Evolutionary conservation across 2,888 invertebrate species (phyloP), one percentile per base, ranked within the genome.

Genomic region (Caenorhabditis sp.): DNA sequence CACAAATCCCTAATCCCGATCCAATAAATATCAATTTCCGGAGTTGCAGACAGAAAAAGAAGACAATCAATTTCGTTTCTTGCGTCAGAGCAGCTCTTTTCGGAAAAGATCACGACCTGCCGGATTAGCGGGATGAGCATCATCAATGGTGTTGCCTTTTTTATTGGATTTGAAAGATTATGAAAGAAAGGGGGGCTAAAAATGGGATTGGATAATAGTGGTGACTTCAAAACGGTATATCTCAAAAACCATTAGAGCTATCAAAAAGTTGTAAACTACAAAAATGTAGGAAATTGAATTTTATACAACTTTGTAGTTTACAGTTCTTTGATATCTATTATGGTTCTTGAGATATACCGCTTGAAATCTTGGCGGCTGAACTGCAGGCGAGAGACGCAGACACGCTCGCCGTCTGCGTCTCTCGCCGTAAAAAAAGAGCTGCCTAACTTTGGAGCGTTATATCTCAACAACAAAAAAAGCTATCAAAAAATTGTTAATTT

Each of bases 1-100:
- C 8, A 8, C 8, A 6, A 35, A 35, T 35, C 31, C 8, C 31
- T n/a, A n/a, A 31, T 31, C 38, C 38, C 38, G 38, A 19, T 49
- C n/a, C 49, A 49, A 49, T 49, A 22, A 49, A 49, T 49, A 49
- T 49, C 49, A 49, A 49, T 49, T 49, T 49, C 49, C 49, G 49
- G n/a, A 49, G 49, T 49, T 49, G 49, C 49, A 49, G 49, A 49
- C 49, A 49, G n/a, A 49, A 49, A 49, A n/a, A 6, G 22, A 38
- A 38, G 12, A 6, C 38, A 35, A 35, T 35, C 4, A 6, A 35
- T 35, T 35, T 35, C 31, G 8, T 35, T 6, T 35, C 8, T 35
- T 8, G 31, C 10, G 38, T 7, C 10, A 38, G 12, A 38, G n/a
- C 49, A 19, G 49, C 19, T 49, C 19, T 49, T 19, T 19, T 49